These are phyloP conservation scores for Aramus guarauna DNA, from an alignment of 2,113 vertebrate genomes.

Conservation along the genomic window DNA sequence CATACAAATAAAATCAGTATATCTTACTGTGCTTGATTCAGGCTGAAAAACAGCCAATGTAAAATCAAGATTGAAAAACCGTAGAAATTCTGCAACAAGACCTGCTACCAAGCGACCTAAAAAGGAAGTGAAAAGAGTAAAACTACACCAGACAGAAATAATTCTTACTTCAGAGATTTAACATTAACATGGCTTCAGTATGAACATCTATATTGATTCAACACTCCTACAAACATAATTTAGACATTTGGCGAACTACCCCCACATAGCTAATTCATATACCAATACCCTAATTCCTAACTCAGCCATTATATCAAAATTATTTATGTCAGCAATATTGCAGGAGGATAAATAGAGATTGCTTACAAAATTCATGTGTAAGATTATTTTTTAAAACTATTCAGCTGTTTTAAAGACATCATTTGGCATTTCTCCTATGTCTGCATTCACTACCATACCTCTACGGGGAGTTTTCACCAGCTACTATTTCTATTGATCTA, in stretches of 20 bases:
- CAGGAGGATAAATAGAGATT: not conserved
- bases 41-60: conserved; percentile 93
- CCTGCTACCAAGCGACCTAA: conserved; percentile 86
- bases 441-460: not conserved
- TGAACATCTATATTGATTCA: not conserved
- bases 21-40: conserved; percentile 88
- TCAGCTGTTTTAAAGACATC: not conserved
- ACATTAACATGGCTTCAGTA: not conserved
- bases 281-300: not conserved
- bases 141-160: not conserved
- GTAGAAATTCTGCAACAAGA: conserved; percentile 92
- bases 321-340: not conserved
- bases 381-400: not conserved
- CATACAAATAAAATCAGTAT: not conserved
- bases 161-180: not conserved
- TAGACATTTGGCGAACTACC: not conserved
- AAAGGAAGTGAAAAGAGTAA: not conserved
- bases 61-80: conserved; percentile 93
- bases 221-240: not conserved
- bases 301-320: not conserved
- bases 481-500: not conserved
- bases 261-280: not conserved
- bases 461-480: not conserved
- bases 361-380: not conserved
- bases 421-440: not conserved